Percentiles rank a stretch among this genome's conserved stretches.
These are phyloP conservation scores for Notarius quadriscutis DNA, from an alignment of 2,113 vertebrate genomes.

Conservation along the genomic window DNA sequence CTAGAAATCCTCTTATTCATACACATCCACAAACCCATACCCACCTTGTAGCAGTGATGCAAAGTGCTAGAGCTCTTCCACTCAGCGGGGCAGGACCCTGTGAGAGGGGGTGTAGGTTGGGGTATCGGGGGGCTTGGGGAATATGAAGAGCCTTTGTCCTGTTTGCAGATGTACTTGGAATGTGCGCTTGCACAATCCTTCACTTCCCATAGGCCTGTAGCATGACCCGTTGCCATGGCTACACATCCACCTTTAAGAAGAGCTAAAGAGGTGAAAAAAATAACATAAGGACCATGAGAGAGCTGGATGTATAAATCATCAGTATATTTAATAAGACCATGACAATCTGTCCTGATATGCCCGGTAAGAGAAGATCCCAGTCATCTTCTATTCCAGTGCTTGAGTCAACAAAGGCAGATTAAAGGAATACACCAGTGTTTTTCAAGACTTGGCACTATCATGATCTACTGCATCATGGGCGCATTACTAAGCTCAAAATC, in stretches of 20 bases:
- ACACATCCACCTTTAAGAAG: conserved; percentile 83
- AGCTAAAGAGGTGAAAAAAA: conserved; percentile 61
- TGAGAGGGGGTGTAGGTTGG: conserved; percentile 85
- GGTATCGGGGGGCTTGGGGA: conserved; percentile 78
- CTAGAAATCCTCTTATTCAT: neutral
- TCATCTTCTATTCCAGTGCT: neutral
- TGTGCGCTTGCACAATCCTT: conserved; percentile 69
- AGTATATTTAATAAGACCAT: neutral
- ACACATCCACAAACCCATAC: neutral
- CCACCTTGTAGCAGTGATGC: conserved; percentile 92
- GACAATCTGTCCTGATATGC: neutral
- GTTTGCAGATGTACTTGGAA: conserved; percentile 93
- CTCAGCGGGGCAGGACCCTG: conserved; percentile 79
- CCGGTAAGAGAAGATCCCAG: neutral
- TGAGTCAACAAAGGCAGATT: neutral
- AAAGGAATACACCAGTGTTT: neutral
- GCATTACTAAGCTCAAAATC: neutral
- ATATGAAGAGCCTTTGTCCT: conserved; percentile 81
- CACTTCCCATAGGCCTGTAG: conserved; percentile 91
- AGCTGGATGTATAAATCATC: conserved; percentile 20
- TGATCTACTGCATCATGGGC: neutral
- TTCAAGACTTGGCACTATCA: neutral
- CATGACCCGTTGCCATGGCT: conserved; percentile 83
- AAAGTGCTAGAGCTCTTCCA: conserved; percentile 85
- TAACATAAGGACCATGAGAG: neutral